Evolutionary conservation across 2,113 vertebrate species (phyloP).

Genomic region (Xenus cinereus): DNA sequence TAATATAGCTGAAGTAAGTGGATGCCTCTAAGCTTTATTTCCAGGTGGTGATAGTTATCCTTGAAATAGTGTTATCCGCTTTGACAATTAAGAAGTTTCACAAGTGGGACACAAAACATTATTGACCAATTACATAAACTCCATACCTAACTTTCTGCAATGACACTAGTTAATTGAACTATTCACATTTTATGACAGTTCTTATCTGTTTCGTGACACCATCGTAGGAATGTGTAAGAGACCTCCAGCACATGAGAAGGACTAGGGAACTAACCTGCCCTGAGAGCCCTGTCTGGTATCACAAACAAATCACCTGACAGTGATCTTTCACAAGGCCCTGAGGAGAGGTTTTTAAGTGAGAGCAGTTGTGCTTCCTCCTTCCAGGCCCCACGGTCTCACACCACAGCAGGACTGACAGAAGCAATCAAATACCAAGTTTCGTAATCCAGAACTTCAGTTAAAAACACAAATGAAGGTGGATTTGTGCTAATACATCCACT

Average conservation of each 20-base stretch:
- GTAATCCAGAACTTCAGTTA: background rate
- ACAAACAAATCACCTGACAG: background rate
- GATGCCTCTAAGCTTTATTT: background rate
- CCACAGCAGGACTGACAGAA: background rate
- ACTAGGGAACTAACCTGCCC: background rate
- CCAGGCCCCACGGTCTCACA: background rate
- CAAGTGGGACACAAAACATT: background rate
- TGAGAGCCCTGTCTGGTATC: background rate
- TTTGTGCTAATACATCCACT: background rate
- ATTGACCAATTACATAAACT: background rate
- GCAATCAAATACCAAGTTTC: background rate
- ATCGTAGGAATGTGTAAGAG: rapidly evolving
- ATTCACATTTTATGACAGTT: too few relatives aligned
- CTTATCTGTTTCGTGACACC: background rate
- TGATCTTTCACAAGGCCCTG: background rate
- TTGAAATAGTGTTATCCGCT: background rate
- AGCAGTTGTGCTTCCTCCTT: background rate
- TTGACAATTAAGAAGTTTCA: background rate
- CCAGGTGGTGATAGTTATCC: background rate
- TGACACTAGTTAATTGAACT: background rate
- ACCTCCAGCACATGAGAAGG: background rate
- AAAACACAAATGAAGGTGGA: background rate
- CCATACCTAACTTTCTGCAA: background rate
- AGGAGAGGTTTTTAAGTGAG: background rate
- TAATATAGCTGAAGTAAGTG: background rate